Base-by-base conservation (phyloP, 2,113 vertebrate species). In the Pituophis catenifer region DNA sequence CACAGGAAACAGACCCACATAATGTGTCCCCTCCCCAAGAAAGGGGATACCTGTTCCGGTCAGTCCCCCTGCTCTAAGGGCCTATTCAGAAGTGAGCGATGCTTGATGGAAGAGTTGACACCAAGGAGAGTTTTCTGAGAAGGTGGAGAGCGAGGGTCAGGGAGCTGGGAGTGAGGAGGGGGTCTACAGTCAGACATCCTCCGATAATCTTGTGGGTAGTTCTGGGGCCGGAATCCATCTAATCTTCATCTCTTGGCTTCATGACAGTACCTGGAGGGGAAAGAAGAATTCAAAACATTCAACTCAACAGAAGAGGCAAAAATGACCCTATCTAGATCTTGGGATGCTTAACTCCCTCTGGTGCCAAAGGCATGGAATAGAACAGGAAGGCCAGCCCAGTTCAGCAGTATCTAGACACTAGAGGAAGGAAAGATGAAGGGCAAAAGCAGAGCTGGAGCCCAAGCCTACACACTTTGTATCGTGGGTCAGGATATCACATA, bases 191-290 rank as follows among this genome's bases (percentile, higher is more conserved):
- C 99, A 1, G 99, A 98, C 98, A 99, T 98, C 93, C 99, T 96
- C 85, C 99, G 97, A 97, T 99, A 99, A 97, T 99, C 99, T 98
- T 99, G 98, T 93, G 99, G 98, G 97, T 99, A 99, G 96, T 98
- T 98, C 26, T 98, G 98, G 81, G 98, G 97, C 94, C 98, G 97
- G 95, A 99, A 99, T 2, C 99, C 99, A 26, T 99, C 99, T 0
- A 98, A 97, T 19, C 99, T 98, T 86, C 99, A 97, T 15, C 99
- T 98, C 95, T 99, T 99, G 86, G 98, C 97, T 91, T 99, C 99
- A 1, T 98, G 98, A 52, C 98, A 98, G 96, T 99, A 98, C 96
- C 99, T 99, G 96, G 0, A 92, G 26, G 24, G n/a, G 86, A 88
- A 91, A 94, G 75, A 90, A 92, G 0, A 0, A 75, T 0, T 13